These are phyloP conservation scores for Artibeus lituratus DNA, from an alignment of 2,797 vertebrate species.

Conservation along the genomic window DNA sequence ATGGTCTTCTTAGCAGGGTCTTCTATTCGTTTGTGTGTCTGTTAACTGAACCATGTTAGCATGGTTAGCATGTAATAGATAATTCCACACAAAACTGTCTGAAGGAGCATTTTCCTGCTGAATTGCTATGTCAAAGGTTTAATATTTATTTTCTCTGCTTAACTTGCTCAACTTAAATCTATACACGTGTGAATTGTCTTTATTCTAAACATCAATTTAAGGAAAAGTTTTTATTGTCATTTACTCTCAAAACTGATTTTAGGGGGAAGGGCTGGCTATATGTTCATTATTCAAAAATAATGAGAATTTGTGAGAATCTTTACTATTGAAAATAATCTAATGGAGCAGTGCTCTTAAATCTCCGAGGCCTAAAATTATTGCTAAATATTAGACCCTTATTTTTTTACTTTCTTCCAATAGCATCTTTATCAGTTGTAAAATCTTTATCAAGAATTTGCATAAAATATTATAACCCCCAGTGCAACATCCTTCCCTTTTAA, in stretches of 20 bases:
- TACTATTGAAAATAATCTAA: background rate
- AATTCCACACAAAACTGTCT: background rate
- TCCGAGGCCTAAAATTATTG: background rate
- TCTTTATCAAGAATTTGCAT: background rate
- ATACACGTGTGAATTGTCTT: background rate
- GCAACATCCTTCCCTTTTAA: background rate
- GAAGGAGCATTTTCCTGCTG: background rate
- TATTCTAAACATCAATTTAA: constrained; percentile 5
- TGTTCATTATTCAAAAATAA: background rate
- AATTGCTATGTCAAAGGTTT: background rate
- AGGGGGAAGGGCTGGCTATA: background rate
- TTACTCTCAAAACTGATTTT: background rate
- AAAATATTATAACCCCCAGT: background rate
- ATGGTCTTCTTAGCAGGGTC: background rate
- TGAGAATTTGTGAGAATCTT: background rate
- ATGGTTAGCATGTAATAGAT: background rate
- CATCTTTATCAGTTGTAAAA: background rate
- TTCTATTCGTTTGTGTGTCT: background rate
- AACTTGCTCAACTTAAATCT: background rate
- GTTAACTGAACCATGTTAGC: background rate
- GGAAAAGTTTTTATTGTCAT: background rate
- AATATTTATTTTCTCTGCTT: background rate
- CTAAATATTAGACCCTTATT: background rate
- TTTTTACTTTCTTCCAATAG: background rate
- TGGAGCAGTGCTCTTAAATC: background rate